Conservation (phyloP, 2,888 invertebrate species). For the Hoplodrina ambigua region DNA sequence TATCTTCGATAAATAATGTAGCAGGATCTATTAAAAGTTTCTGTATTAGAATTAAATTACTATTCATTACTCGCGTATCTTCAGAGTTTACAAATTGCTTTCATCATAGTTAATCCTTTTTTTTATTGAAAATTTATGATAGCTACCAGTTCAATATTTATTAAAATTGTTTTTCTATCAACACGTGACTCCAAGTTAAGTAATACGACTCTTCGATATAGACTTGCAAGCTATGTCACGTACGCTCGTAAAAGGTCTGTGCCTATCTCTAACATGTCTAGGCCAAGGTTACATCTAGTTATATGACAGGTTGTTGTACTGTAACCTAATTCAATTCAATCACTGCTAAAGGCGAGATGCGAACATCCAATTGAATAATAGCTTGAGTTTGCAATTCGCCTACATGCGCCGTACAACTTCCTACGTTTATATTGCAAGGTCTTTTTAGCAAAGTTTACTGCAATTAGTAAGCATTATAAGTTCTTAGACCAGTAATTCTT, state of each 20-base stretch:
- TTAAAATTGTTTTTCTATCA: conserved; percentile 21
- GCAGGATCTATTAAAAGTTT: conserved; percentile 19
- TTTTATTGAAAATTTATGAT: conserved; percentile 4
- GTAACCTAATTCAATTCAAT: conserved; percentile 54
- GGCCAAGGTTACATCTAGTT: conserved; percentile 64
- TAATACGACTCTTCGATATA: conserved; percentile 51
- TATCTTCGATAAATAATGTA: conserved; percentile 50
- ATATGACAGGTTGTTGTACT: conserved; percentile 53
- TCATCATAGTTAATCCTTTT: not conserved
- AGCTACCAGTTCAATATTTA: conserved; percentile 8
- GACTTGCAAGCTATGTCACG: conserved; percentile 59
- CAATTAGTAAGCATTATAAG: conserved; percentile 47
- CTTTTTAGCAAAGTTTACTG: conserved; percentile 31
- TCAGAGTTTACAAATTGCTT: conserved; percentile 16
- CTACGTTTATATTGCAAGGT: conserved; percentile 65
- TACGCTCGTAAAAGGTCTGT: conserved; percentile 52
- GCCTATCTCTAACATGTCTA: conserved; percentile 53
- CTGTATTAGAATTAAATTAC: conserved; percentile 13
- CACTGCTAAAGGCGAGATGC: conserved; percentile 42
- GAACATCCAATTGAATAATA: conserved; percentile 63
- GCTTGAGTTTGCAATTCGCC: conserved; percentile 59
- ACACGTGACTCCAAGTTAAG: conserved; percentile 51
- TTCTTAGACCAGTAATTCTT: conserved; percentile 26
- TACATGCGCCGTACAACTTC: conserved; percentile 55
- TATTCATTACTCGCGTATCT: conserved; percentile 3